Evolutionary conservation across 1,140 invertebrate genomes (phyloP).

Genomic region (Colletes latitarsis): DNA sequence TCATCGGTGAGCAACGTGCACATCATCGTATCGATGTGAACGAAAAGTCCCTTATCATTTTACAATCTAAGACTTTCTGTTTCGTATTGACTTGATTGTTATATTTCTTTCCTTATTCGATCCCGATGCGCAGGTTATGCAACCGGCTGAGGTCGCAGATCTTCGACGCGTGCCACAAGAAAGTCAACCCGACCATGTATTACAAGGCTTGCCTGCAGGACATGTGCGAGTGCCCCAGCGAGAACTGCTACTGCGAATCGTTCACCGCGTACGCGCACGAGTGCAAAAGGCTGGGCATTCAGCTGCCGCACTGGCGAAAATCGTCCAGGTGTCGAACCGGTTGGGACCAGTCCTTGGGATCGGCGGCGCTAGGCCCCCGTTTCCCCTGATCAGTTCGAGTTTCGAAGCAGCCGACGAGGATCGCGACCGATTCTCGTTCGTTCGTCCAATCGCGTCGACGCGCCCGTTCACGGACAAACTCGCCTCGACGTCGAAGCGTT

Average conservation of each 20-base stretch:
- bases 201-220: conserved; percentile 93
- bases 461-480: not conserved
- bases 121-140: conserved; percentile 66
- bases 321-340: conserved; percentile 83
- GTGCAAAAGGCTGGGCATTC: conserved; percentile 89
- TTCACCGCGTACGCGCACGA: conserved; percentile 93
- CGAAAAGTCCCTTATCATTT: too few species aligned
- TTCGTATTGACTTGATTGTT: not conserved
- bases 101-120: not conserved
- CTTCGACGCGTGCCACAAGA: conserved; percentile 85
- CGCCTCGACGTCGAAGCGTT: too few species aligned
- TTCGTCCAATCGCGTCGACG: conserved; percentile 11
- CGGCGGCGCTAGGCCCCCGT: conserved; percentile 22
- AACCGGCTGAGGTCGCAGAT: conserved; percentile 73
- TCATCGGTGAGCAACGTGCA: conserved; percentile 61
- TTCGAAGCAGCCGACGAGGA: not conserved
- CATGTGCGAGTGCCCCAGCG: conserved; percentile 93
- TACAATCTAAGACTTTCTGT: too few species aligned
- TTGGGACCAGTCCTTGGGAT: conserved; percentile 65
- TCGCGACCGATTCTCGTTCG: not conserved
- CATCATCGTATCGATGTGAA: not conserved
- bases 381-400: conserved; percentile 39
- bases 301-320: conserved; percentile 85
- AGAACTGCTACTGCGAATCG: conserved; percentile 93
- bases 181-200: conserved; percentile 89